These are phyloP conservation scores for Caligus rogercresseyi DNA, from an alignment of 1,140 invertebrate genomes.

Conservation along the genomic window DNA sequence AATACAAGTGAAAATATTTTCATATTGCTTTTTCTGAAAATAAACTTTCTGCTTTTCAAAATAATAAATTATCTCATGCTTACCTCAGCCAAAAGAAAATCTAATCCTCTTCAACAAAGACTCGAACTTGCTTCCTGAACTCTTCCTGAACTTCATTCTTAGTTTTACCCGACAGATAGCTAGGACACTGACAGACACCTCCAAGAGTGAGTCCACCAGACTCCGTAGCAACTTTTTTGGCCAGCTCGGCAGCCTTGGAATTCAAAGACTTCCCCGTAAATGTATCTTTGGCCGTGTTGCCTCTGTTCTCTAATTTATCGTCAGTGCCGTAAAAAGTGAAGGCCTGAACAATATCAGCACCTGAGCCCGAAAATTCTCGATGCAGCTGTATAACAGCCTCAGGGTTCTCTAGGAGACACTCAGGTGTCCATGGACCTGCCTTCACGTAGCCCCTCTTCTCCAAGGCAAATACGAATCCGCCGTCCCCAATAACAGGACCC, in stretches of 20 bases:
- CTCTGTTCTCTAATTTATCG: slow-evolving; percentile 31
- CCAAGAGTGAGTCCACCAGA: slow-evolving; percentile 28
- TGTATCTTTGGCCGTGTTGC: slow-evolving; percentile 27
- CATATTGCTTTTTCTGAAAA: too few relatives aligned
- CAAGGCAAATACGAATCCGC: slow-evolving; percentile 32
- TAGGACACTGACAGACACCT: slow-evolving; percentile 30
- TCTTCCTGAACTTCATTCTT: slow-evolving; percentile 27
- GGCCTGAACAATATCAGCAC: slow-evolving; percentile 32
- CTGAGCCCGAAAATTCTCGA: slow-evolving; percentile 30
- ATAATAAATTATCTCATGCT: too few relatives aligned
- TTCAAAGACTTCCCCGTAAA: slow-evolving; percentile 25
- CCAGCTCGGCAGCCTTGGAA: slow-evolving; percentile 27
- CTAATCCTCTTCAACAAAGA: slow-evolving; percentile 29
- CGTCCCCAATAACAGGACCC: slow-evolving; percentile 30
- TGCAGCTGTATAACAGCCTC: slow-evolving; percentile 28
- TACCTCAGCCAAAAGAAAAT: slow-evolving; percentile 32
- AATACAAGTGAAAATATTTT: too few relatives aligned
- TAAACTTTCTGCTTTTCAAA: too few relatives aligned
- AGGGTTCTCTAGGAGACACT: slow-evolving; percentile 30
- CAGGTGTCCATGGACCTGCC: slow-evolving; percentile 33
- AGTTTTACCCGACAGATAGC: slow-evolving; percentile 27
- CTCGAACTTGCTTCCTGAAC: slow-evolving; percentile 30
- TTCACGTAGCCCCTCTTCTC: slow-evolving; percentile 33
- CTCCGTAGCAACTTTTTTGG: slow-evolving; percentile 29
- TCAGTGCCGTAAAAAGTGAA: slow-evolving; percentile 33